Base-by-base conservation (phyloP, 1,140 invertebrate genomes). In the Neuroterus valhalla region DNA sequence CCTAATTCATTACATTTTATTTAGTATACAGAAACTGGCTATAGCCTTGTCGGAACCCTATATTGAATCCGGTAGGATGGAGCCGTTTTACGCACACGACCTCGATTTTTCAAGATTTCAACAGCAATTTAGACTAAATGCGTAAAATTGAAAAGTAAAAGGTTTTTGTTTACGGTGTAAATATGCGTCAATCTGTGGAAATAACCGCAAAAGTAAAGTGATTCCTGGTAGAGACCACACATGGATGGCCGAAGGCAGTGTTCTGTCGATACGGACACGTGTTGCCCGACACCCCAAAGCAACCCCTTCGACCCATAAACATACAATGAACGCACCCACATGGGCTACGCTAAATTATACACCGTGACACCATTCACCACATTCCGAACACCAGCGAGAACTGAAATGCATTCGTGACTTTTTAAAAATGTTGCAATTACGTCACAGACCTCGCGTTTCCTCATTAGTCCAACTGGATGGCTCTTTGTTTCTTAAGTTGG, bases 241-340 rank as follows among this genome's bases (percentile, higher is more conserved):
- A 81, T 78, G 83, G 81, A 77, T 80, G 77, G 76, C 83, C 85
- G 73, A 78, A 82, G 83, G 86, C 77, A 77, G 82, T 77, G 80
- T 78, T 79, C 82, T 83, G 85, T 89, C 87, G 86, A 89, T 88
- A 88, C 71, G 79, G 82, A 87, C 86, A 84, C 85, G 87, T 86
- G 85, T 86, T 85, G 79, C 75, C 80, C 78, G 77, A 84, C 83
- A 87, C 77, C 81, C 78, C 83, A 74, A 72, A 81, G 52, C 78
- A 77, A 74, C 79, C 72, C 80, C 68, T 68, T 48, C 72, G 68
- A 72, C 62, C 75, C 70, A 70, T 72, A 75, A 83, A 84, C 80
- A 81, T 81, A 84, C 81, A 82, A 82, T 84, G 78, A 83, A 77
- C 72, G 75, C 78, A 77, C 70, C 48, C 69, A 66, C 71, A 45